Base-by-base conservation (phyloP, 2,797 vertebrate genomes). In the Jordanella pulchra region DNA sequence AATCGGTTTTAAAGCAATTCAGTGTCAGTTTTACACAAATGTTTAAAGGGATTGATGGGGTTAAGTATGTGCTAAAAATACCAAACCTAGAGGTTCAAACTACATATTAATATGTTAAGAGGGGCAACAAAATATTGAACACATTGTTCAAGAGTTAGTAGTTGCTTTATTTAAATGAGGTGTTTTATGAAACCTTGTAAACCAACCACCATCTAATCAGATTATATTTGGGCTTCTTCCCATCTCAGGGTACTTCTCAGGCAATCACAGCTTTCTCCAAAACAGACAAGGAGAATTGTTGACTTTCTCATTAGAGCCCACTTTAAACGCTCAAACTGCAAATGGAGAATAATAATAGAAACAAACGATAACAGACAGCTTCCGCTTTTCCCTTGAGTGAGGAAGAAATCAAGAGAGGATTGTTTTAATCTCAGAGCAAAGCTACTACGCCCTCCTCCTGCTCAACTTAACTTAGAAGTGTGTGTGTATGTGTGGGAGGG, bases 341-440 rank as follows among this genome's bases (percentile, higher is more conserved):
- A 75, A 88, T 76, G 70, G 56, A 64, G 79, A 87, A 83, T 87
- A 91, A 89, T 86, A 86, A 91, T 88, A 93, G 87, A 84, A 90
- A 78, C 86, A 87, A 72, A 76, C 75, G 72, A 82, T 91, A 90
- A 84, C 86, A 87, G 84, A 86, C 78, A 17, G 84, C 82, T 92
- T 92, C 90, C 86, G 73, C 78, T 74, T 86, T 77, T 86, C 87
- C 81, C 74, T 66, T 71, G 76, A 84, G 76, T 78, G 79, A 88
- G 88, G 85, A 90, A 91, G 90, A 93, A 91, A 90, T 93, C 83
- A 87, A 85, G 82, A 85, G 89, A 84, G 84, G 77, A 90, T 90
- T 89, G 89, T 92, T 92, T 87, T 86, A 89, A 90, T 91, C 88
- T 88, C 67, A 75, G 79, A 75, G 77, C 47, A 2, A 1, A 11